These are phyloP conservation scores for Chrysomela aeneicollis DNA, from an alignment of 2,888 invertebrate genomes.

Conservation along the genomic window DNA sequence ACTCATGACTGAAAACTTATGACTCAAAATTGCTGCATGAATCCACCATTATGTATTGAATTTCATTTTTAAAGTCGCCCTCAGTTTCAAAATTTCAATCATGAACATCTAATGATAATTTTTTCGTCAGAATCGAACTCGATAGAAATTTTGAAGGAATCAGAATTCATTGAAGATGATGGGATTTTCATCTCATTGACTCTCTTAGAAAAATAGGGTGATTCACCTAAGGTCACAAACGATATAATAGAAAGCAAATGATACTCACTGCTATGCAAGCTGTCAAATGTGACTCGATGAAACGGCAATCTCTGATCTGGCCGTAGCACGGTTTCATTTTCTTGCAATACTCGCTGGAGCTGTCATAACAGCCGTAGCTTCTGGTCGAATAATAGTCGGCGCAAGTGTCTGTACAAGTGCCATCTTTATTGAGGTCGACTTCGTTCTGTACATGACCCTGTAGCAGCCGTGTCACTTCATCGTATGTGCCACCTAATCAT, in stretches of 20 bases:
- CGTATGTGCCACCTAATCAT: slow-evolving; percentile 69
- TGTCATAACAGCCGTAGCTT: slow-evolving; percentile 44
- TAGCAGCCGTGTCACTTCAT: slow-evolving; percentile 75
- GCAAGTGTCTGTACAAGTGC: slow-evolving; percentile 70
- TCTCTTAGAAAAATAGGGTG: too few relatives aligned
- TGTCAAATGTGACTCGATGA: slow-evolving; percentile 60
- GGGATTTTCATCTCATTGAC: too few relatives aligned
- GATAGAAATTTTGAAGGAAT: too few relatives aligned
- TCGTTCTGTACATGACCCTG: slow-evolving; percentile 88
- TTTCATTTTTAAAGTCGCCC: too few relatives aligned
- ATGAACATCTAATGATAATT: too few relatives aligned
- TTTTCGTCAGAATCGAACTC: too few relatives aligned
- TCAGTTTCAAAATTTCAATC: too few relatives aligned
- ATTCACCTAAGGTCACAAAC: too few relatives aligned
- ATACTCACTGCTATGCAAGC: slow-evolving; percentile 46
- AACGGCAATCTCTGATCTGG: slow-evolving; percentile 39
- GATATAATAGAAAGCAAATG: not conserved
- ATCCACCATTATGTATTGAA: too few relatives aligned
- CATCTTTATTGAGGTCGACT: slow-evolving; percentile 75
- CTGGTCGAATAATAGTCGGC: slow-evolving; percentile 33
- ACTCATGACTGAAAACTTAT: too few relatives aligned
- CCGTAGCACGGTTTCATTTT: slow-evolving; percentile 45
- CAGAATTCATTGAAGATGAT: too few relatives aligned
- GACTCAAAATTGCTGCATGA: too few relatives aligned
- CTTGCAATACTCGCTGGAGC: slow-evolving; percentile 40